A percentile compares a stretch with the other conserved stretches of the same genome.
Conservation (phyloP, 2,888 invertebrate species). For the Euplexia lucipara region DNA sequence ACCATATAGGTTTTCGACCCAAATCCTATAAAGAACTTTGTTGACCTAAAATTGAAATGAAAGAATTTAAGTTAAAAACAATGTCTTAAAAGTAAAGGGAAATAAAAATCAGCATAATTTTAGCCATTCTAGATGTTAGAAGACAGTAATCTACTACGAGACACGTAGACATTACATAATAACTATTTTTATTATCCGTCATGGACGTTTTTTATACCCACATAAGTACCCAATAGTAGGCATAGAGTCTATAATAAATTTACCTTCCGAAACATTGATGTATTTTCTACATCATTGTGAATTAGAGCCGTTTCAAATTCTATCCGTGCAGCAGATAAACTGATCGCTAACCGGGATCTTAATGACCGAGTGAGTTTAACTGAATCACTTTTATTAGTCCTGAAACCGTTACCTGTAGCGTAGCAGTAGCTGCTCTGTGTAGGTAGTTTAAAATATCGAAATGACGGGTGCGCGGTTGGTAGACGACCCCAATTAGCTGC, state of each 20-base stretch:
- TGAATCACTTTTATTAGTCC: slow-evolving; percentile 11
- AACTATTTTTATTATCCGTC: not conserved
- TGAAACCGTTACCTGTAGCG: slow-evolving; percentile 25
- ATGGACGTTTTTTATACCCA: not conserved
- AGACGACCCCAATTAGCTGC: slow-evolving; percentile 81
- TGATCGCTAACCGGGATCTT: slow-evolving; percentile 1
- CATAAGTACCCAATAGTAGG: not conserved
- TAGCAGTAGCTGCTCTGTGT: not conserved
- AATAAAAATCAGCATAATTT: too few relatives aligned
- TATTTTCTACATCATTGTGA: not conserved
- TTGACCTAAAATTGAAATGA: too few relatives aligned
- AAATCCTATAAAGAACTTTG: too few relatives aligned
- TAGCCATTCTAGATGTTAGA: too few relatives aligned
- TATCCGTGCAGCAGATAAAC: not conserved
- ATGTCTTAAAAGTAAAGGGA: too few relatives aligned
- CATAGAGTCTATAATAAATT: too few relatives aligned
- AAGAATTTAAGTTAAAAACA: too few relatives aligned
- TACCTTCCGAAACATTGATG: not conserved
- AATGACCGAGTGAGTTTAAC: slow-evolving; percentile 3
- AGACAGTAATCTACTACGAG: too few relatives aligned
- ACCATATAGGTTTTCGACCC: too few relatives aligned
- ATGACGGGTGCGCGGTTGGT: slow-evolving; percentile 64
- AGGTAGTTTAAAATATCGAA: slow-evolving; percentile 54
- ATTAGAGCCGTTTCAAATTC: not conserved
- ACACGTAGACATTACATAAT: too few relatives aligned